Base-by-base conservation (phyloP, 2,797 vertebrate genomes). In the Notoglanidium macrostoma region DNA sequence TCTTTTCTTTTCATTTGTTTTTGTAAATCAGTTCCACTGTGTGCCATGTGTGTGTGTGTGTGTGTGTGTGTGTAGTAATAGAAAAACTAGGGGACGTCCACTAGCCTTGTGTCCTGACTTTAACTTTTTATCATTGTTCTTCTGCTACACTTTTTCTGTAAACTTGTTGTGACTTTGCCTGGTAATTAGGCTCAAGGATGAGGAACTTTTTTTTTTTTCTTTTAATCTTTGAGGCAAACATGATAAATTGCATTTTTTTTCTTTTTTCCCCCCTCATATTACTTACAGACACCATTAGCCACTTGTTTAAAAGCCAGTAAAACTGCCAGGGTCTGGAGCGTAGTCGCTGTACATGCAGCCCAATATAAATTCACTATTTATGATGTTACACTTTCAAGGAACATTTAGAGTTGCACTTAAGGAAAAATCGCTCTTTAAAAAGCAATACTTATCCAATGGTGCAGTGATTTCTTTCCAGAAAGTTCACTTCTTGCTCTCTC, bases 381-480 rank as follows among this genome's bases (percentile, higher is more conserved):
- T 87, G 49, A 77, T 4, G 32, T 21, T 61, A 84, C 70, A 78
- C 59, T 88, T 86, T 63, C 35, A 84, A 67, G 49, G 77, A 74
- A 85, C 83, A 85, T 82, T 73, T 81, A 68, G 63, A 83, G 44
- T 46, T 10, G 51, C 74, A 61, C 40, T 85, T 57, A 44, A 84
- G 65, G 54, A 84, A 76, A 87, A 61, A 85, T 77, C 78, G 1
- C 65, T 85, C 55, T 86, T 83, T 88, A 46, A 83, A 88, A 86
- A 82, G 35, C 29, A 80, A 57, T 70, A 40, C 29, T 67, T 15
- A 57, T 84, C 29, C 29, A 55, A n/a, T 61, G 23, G 40, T 49
- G 29, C 57, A 61, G 19, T 78, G 65, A 26, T 51, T 59, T 55
- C 84, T 55, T 86, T 84, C 74, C 74, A 14, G 26, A 68, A 89